Base-by-base conservation (phyloP, 2,113 vertebrate species). In the Chionomys nivalis region DNA sequence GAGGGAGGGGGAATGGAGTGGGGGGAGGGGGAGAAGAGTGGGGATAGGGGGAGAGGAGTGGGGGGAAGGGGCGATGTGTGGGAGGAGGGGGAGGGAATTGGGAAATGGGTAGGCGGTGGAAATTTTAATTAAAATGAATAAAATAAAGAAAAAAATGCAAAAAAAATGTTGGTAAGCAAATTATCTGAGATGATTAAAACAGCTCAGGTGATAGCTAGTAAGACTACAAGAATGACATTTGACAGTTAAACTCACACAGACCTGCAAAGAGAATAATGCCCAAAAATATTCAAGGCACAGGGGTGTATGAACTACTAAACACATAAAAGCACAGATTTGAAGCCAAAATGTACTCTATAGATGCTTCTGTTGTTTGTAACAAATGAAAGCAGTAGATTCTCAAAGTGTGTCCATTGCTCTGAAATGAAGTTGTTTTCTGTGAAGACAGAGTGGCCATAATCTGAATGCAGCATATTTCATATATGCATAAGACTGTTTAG, bases 381-480 rank as follows among this genome's bases (percentile, higher is more conserved):
- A 44, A 70, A 72, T 55, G 75, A 96, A 61, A 76, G 72, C 28
- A 24, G 39, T 76, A 83, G 66, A 9, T 95, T 76, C 13, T 90
- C 16, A 31, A 93, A 92, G 96, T 47, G 24, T 94, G 42, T 55
- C 97, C 66, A 55, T 17, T 92, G 81, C 75, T 90, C 19, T 75
- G 92, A 93, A 78, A 94, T 90, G 87, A 68, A 70, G 31, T 94
- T 97, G 93, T 92, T 96, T 70, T 79, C 89, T 79, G 81, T 58
- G 72, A 97, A 97, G 94, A 85, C 44, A 52, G 90, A 92, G 21
- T 16, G 24, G 55, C 70, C 94, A 39, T 93, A 78, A 73, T 93
- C 82, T 92, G 88, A 75, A 16, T 83, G 52, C 11, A 42, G 23
- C 4, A 21, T 93, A 76, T 89, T 90, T 91, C n/a, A 87, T 7